phyloP scores from a whole-genome alignment of 2,113 vertebrate genomes.

The Diadophis punctatus region DNA sequence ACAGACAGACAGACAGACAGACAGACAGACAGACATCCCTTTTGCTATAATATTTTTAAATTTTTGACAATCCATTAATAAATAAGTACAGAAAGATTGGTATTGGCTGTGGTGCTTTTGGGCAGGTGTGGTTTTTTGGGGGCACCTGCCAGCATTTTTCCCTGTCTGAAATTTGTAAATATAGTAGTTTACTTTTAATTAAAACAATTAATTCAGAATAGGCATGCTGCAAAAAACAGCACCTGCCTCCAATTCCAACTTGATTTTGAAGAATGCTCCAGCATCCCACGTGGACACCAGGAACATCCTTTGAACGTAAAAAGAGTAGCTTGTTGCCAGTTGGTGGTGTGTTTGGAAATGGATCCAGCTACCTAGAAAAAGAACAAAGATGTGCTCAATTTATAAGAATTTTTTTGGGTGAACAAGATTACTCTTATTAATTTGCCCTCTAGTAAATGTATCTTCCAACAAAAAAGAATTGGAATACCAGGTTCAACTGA shows the following conservation, averaged over 20 bases:
- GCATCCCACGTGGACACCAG: not conserved
- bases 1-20: too few species aligned
- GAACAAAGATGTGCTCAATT: not conserved
- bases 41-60: not conserved
- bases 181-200: not conserved
- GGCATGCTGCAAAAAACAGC: not conserved
- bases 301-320: not conserved
- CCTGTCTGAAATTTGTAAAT: not conserved
- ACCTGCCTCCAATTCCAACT: not conserved
- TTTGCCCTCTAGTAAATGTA: not conserved
- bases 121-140: not conserved
- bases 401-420: not conserved
- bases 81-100: not conserved
- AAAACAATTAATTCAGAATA: not conserved
- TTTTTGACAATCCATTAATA: not conserved
- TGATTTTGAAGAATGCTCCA: not conserved
- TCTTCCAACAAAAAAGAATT: not conserved
- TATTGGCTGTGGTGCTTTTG: not conserved
- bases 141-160: not conserved
- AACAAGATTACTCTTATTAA: not conserved
- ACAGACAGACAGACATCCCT: not conserved
- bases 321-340: not conserved
- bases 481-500: not conserved
- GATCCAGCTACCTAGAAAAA: not conserved
- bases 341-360: not conserved